Base-by-base conservation (phyloP, 2,888 invertebrate species). In the Furcula furcula region DNA sequence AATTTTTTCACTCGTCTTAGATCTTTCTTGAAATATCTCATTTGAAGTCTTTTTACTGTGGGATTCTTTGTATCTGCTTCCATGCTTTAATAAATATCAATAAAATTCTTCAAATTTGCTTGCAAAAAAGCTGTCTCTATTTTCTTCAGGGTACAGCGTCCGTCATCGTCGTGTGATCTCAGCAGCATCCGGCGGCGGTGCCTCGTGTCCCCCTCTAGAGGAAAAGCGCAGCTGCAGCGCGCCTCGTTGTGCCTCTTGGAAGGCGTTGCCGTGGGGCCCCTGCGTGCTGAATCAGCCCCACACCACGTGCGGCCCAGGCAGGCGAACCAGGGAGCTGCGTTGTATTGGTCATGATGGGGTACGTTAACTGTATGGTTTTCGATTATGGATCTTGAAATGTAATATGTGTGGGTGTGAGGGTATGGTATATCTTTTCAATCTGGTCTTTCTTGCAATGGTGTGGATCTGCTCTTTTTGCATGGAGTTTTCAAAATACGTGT, bases 221-320 rank as follows among this genome's bases (percentile, higher is more conserved):
- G 91, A 91, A 66, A 90, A 91, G 39, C 80, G 91, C 11, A 79
- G 90, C 0, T 89, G 91, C 57, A 79, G 78, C 6, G 82, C 87
- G 1, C 90, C 90, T 0, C 83, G 89, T 3, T 91, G 91, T 34
- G 89, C 88, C 2, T 72, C 83, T 0, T 91, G 91, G 91, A 76
- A 68, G 34, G 77, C 87, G 0, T 72, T 85, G n/a, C 80, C 86
- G 0, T 91, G 90, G 91, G 88, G 89, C 5, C 81, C 86, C 0
- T 91, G 90, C 48, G 87, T 84, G 14, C 71, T 88, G 15, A 73
- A 55, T 43, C 78, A 78, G 43, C 74, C 84, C 0, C 74, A 89
- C 32, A 70, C 82, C 0, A 73, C 76, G 2, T 93, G 93, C 55
- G 93, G 93, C 0, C 89, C 91, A 0, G 93, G 93, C 3, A 83